These are phyloP conservation scores for Dicranocentrus wangi DNA, from an alignment of 2,888 invertebrate species.

Conservation along the genomic window DNA sequence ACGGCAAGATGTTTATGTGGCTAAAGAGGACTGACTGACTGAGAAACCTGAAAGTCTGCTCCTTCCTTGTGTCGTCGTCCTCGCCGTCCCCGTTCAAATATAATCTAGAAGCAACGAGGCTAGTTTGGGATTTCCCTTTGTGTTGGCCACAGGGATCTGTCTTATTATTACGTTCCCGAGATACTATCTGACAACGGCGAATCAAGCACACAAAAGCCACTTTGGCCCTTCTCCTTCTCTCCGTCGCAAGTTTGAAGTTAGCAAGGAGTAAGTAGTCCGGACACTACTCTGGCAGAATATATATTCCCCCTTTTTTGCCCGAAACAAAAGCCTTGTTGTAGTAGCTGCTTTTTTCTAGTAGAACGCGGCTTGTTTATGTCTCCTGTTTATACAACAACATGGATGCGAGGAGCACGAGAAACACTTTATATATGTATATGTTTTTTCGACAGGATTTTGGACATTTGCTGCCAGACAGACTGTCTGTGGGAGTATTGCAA, in stretches of 20 bases:
- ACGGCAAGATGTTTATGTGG: slow-evolving; percentile 21
- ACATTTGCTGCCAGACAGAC: too few relatives aligned
- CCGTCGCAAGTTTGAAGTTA: neutral
- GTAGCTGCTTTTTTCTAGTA: too few relatives aligned
- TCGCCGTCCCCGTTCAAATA: slow-evolving; percentile 26
- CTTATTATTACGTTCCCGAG: slow-evolving; percentile 49
- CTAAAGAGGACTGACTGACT: slow-evolving; percentile 16
- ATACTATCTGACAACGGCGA: slow-evolving; percentile 50
- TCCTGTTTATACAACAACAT: too few relatives aligned
- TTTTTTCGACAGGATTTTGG: too few relatives aligned
- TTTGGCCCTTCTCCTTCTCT: slow-evolving; percentile 5
- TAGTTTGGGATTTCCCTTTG: slow-evolving; percentile 51
- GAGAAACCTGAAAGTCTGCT: slow-evolving; percentile 11
- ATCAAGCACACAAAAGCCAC: slow-evolving; percentile 27
- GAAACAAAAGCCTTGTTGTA: too few relatives aligned
- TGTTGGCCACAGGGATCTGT: slow-evolving; percentile 43
- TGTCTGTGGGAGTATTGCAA: too few relatives aligned
- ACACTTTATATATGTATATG: too few relatives aligned
- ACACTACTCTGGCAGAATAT: too few relatives aligned
- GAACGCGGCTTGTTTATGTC: too few relatives aligned
- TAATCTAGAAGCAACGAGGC: slow-evolving; percentile 46
- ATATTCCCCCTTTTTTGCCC: too few relatives aligned
- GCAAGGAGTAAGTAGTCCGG: too few relatives aligned
- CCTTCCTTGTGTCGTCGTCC: slow-evolving; percentile 13
- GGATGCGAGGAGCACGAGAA: too few relatives aligned